These are phyloP conservation scores for Acanthisitta chloris DNA, from an alignment of 2,113 vertebrate genomes.

Conservation along the genomic window DNA sequence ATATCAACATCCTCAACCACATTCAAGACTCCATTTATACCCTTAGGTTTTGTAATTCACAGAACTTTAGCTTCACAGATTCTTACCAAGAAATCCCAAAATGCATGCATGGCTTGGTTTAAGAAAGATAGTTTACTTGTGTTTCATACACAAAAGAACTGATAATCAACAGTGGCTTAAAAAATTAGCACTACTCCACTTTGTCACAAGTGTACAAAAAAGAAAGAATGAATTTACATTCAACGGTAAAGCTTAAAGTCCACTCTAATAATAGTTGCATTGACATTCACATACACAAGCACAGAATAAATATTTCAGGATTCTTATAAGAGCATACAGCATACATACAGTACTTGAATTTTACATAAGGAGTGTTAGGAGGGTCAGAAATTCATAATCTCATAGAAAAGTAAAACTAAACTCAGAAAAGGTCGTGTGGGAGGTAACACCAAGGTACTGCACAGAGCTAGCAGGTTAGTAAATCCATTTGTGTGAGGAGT, in stretches of 20 bases:
- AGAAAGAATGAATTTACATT: slow-evolving; percentile 83
- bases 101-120: slow-evolving; percentile 79
- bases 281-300: slow-evolving; percentile 87
- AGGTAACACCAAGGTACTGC: slow-evolving; percentile 73
- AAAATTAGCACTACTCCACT: slow-evolving; percentile 82
- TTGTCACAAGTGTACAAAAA: slow-evolving; percentile 83
- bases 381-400: slow-evolving; percentile 73
- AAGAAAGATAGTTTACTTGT: slow-evolving; percentile 85
- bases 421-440: slow-evolving; percentile 61
- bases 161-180: slow-evolving; percentile 77
- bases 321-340: slow-evolving; percentile 83
- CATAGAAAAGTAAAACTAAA: slow-evolving; percentile 76
- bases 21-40: slow-evolving; percentile 39
- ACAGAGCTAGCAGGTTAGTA: slow-evolving; percentile 72
- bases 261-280: slow-evolving; percentile 82
- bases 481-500: slow-evolving; percentile 70
- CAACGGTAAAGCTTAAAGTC: slow-evolving; percentile 82
- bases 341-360: slow-evolving; percentile 82
- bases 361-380: slow-evolving; percentile 77
- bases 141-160: slow-evolving; percentile 79
- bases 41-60: slow-evolving; percentile 45
- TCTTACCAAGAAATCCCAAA: slow-evolving; percentile 75
- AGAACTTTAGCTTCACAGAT: slow-evolving; percentile 53
- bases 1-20: not conserved
- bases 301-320: slow-evolving; percentile 83